phyloP scores from a whole-genome alignment of 2,113 vertebrate genomes.

The Brevimyrus niger region DNA sequence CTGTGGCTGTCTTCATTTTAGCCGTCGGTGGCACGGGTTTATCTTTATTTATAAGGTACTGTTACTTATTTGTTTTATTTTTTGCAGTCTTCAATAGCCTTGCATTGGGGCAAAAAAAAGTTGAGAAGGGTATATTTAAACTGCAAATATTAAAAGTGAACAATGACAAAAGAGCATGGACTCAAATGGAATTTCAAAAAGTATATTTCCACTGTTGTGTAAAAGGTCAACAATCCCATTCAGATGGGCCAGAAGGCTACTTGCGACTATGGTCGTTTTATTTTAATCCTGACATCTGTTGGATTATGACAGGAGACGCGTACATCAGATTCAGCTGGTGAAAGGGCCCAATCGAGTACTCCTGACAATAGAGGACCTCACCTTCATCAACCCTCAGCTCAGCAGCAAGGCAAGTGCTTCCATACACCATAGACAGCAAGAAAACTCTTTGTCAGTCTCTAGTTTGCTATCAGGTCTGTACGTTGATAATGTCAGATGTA shows the following conservation, averaged over 20 bases:
- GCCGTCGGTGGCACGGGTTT: conserved; percentile 55
- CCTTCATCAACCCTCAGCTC: conserved; percentile 78
- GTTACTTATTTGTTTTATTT: background rate
- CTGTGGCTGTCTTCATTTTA: conserved; percentile 56
- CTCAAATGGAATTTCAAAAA: background rate
- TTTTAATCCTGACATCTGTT: conserved; percentile 14
- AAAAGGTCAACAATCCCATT: background rate
- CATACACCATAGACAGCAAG: background rate
- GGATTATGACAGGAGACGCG: conserved; percentile 51
- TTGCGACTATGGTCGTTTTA: background rate
- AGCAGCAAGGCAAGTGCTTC: conserved; percentile 65
- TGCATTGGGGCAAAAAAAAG: background rate
- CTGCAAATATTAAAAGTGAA: background rate
- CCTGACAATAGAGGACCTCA: conserved; percentile 73
- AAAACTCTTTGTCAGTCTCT: background rate
- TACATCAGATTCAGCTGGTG: conserved; percentile 76
- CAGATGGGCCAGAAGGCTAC: background rate
- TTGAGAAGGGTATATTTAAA: background rate
- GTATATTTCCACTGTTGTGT: background rate
- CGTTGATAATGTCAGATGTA: background rate
- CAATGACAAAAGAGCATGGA: background rate
- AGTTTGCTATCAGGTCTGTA: background rate
- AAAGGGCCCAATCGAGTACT: conserved; percentile 79
- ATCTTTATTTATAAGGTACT: conserved; percentile 70
- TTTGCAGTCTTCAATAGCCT: background rate